Base-by-base conservation (phyloP, 2,888 invertebrate species). In the Agriopis leucophaearia region DNA sequence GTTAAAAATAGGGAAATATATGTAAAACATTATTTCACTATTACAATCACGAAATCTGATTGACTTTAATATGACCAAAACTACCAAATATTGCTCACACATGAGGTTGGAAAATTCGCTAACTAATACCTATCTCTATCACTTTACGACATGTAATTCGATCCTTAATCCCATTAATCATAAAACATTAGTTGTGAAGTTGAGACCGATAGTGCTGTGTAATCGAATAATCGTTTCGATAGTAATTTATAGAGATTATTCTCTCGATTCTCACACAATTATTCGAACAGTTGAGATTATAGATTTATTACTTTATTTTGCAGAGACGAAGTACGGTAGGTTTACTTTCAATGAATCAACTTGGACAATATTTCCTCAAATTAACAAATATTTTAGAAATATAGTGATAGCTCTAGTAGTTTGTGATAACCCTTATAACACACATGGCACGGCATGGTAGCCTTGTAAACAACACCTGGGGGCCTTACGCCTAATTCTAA, bases 81-180 rank as follows among this genome's bases (percentile, higher is more conserved):
- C 0, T 27, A 27, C 27, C 10, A 5, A n/a, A n/a, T n/a, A 12
- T 42, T 4, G 12, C 13, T 12, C 12, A 42, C 42, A 5, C 13
- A 42, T 42, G 5, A 5, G 27, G 27, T 10, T 8, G 1, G 9
- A 13, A 13, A 42, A 12, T 10, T 42, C 3, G 12, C 42, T 13
- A 5, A 12, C 0, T 10, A 47, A 66, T 52, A 40, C 58, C 67
- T 66, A 76, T 77, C 52, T 64, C 78, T 71, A 80, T 78, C 69
- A 70, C 27, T 59, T 54, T 73, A 65, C 74, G 51, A 79, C 76
- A 85, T 85, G 85, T 85, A 87, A 84, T 87, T 69, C 62, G 56
- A 58, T 51, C 74, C 62, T 38, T n/a, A 62, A 18, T 64, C 74
- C 81, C 85, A 87, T 89, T 84, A 88, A 88, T 88, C 87, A 88